Base-by-base conservation (phyloP, 2,888 invertebrate genomes). In the Nomada goodeniana region DNA sequence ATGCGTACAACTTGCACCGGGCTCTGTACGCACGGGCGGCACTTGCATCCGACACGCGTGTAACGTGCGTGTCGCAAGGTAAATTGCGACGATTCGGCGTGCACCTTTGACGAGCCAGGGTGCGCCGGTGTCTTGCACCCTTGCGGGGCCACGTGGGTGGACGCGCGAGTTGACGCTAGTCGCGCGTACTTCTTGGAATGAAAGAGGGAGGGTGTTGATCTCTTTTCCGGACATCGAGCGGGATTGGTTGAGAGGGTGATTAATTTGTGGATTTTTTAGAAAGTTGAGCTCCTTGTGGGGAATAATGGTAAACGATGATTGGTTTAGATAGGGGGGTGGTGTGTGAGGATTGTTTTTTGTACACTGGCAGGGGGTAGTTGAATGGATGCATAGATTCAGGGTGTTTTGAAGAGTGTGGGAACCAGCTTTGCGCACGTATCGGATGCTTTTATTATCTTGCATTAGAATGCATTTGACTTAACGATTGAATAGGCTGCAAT, bases 1-100 rank as follows among this genome's bases (percentile, higher is more conserved):
- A 73, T 72, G 71, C 55, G 68, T 73, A 77, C 81, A 72, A 72
- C 64, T 23, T 61, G 68, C 61, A 63, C 79, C 69, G 70, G 52
- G 29, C 59, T 57, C 74, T 82, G 78, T 23, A 23, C 23, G 23
- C 23, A 1, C 26, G 18, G 2, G n/a, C 60, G 36, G 20, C 23
- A 29, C 50, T 50, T 50, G 18, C 18, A 5, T 18, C 5, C 18
- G 15, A 50, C 50, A 3, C 55, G 20, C 36, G 36, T 36, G 36
- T 36, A 36, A 36, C 36, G 36, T 7, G 36, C 20, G 23, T 20
- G 18, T 18, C 47, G 55, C 29, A 47, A 52, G 36, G 64, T 42
- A 52, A 60, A 11, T 36, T 36, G 36, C 53, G 53, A 47, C n/a
- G 55, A 29, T 55, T 47, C 44, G 42, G 2, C 18, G 53, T 44